Evolutionary conservation across 2,888 invertebrate species (phyloP).

Genomic region (Melanostoma mellinum): DNA sequence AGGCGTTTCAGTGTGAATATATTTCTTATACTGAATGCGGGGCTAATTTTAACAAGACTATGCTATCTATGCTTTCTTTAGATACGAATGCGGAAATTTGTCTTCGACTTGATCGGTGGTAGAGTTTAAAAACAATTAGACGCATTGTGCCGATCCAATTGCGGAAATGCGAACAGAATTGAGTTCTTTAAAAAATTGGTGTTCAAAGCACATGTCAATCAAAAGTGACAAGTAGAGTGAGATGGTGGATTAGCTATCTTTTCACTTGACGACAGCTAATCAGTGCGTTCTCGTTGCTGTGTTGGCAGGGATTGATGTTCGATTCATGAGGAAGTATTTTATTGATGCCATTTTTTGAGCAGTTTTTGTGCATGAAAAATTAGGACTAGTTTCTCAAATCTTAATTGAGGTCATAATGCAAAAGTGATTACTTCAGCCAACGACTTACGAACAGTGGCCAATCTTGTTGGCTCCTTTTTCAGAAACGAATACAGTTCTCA

Average conservation of each 20-base stretch:
- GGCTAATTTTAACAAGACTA: slow-evolving; percentile 54
- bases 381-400: too few relatives aligned
- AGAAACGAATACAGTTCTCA: too few relatives aligned
- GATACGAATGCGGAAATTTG: slow-evolving; percentile 64
- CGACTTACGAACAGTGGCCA: too few relatives aligned
- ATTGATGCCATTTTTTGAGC: too few relatives aligned
- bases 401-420: too few relatives aligned
- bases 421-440: too few relatives aligned
- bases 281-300: slow-evolving; percentile 26
- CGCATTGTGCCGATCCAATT: slow-evolving; percentile 43
- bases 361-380: too few relatives aligned
- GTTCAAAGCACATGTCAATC: slow-evolving; percentile 57
- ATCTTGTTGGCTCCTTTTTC: too few relatives aligned
- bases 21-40: slow-evolving; percentile 47
- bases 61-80: background rate
- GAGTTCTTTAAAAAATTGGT: slow-evolving; percentile 29
- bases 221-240: slow-evolving; percentile 38
- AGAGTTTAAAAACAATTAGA: slow-evolving; percentile 67
- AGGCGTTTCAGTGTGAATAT: slow-evolving; percentile 51
- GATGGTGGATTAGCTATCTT: slow-evolving; percentile 47
- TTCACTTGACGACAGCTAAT: slow-evolving; percentile 60
- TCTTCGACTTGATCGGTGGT: slow-evolving; percentile 48
- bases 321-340: too few relatives aligned
- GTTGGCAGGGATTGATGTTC: background rate
- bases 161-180: slow-evolving; percentile 65